phyloP scores from a whole-genome alignment of 2,888 invertebrate genomes.

The Drosophila recens region DNA sequence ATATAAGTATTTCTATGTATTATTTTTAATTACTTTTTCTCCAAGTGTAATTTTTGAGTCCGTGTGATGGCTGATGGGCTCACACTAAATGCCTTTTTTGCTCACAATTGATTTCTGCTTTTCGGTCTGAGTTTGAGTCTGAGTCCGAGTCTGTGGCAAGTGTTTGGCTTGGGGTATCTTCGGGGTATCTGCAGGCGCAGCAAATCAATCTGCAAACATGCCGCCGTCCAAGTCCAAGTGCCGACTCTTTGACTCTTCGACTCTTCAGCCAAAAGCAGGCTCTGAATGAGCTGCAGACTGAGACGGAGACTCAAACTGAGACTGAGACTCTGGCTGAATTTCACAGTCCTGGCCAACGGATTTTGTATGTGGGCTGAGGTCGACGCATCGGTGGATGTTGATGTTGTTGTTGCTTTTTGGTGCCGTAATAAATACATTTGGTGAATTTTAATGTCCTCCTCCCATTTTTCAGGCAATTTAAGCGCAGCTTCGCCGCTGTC shows the following conservation, averaged over 20 bases:
- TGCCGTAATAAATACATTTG: constrained; percentile 84
- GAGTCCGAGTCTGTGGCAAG: constrained; percentile 59
- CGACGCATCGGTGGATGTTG: constrained; percentile 75
- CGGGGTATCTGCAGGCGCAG: constrained; percentile 72
- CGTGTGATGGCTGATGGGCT: constrained; percentile 46
- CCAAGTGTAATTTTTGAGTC: constrained; percentile 33
- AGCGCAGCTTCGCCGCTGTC: constrained; percentile 43
- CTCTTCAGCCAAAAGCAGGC: constrained; percentile 21
- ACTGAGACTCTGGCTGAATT: constrained; percentile 15
- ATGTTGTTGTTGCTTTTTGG: constrained; percentile 60
- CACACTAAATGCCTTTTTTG: constrained; percentile 72
- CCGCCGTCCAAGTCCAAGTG: constrained; percentile 75
- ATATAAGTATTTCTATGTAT: no score
- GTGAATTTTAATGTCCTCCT: constrained; percentile 83
- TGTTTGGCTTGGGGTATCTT: constrained; percentile 66
- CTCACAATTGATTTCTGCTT: constrained; percentile 68
- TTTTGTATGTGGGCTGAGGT: constrained; percentile 55
- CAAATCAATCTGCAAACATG: constrained; percentile 81
- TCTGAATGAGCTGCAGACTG: constrained; percentile 23
- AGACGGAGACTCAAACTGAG: constrained; percentile 1
- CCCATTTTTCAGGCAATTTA: constrained; percentile 82
- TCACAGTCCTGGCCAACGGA: constrained; percentile 36
- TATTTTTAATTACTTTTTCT: constrained; percentile 1
- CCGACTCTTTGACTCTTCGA: constrained; percentile 39
- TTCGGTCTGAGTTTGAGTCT: constrained; percentile 27